Evolutionary conservation across 2,888 invertebrate genomes (phyloP), one percentile per base, ranked within the genome.

Genomic region (Odontomyia ornata): DNA sequence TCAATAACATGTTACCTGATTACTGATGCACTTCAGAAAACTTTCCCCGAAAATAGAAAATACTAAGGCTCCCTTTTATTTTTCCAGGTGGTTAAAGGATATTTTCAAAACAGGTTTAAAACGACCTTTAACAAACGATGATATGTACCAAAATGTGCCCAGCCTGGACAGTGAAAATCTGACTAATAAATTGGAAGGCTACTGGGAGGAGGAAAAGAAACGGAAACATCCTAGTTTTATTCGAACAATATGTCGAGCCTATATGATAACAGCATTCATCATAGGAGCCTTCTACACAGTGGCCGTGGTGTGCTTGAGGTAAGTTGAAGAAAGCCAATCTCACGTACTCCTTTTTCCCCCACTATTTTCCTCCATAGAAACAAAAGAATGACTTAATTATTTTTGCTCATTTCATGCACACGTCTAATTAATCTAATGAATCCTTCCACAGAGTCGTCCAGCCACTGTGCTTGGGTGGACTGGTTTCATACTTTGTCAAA

Each of bases 401-500:
- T 36, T 5, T 36, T 36, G 36, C 36, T 36, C 36, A 36, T 36
- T 36, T 36, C 36, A 36, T 36, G 36, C 36, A 5, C 36, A 36
- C 36, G 36, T 36, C 36, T 36, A 5, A 36, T 36, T 36, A 36
- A 52, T n/a, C 52, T 4, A 52, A 52, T 62, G n/a, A 25, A 47
- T 69, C n/a, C 36, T 18, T 36, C 78, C 87, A 1, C 86, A 93
- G 93, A 83, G 86, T 91, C 79, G 85, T 89, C 2, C 91, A 91
- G 82, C 92, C 93, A 1, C 82, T 91, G 80, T 91, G 91, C 79
- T 86, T 93, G 2, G 92, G 91, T 77, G 89, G 89, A 2, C 84
- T 93, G 15, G 91, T 93, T 18, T 88, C 89, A 0, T 92, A 91
- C 80, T 93, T 93, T 83, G 84, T 82, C n/a, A 80, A 81, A 2